Evolutionary conservation across 2,888 invertebrate species (phyloP), one percentile per base, ranked within the genome.

Genomic region (Sthenelais limicola): DNA sequence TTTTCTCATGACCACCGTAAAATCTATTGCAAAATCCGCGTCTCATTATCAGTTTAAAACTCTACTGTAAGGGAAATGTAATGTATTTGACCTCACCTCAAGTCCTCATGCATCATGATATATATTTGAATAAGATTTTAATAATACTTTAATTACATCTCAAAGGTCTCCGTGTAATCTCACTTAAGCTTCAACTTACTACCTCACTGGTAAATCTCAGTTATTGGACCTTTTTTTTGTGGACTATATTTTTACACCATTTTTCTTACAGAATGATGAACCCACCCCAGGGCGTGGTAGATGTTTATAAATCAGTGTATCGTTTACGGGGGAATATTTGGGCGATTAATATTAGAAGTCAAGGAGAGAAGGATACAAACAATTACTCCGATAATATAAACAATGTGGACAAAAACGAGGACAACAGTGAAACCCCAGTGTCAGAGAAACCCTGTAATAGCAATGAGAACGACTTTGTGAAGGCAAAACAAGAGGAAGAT

Each of bases 301-400:
- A 78, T 28, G 77, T 83, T n/a, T 82, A 82, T 58, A 73, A 78
- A 28, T 77, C 80, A 66, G 83, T 85, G 47, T 85, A 84, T 77
- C 79, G 81, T 30, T 71, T 74, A n/a, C 69, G 77, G 30, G 58
- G 62, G 18, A 47, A 54, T 38, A 51, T 77, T 28, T 77, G 77
- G 77, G 33, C 75, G 28, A n/a, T 38, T 35, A 38, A 69, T 21
- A 38, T 49, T 12, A 30, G 32, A 38, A 26, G 18, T 15, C 38
- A 26, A 5, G 38, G 43, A 47, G 70, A 38, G 15, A 24, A 69
- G 15, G 32, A 7, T 24, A 7, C 1, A 0, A 5, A 33, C 2
- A 35, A 33, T 15, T 26, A 70, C 12, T 54, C 35, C 24, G 54
- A 56, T 3, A 54, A 54, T 24, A 30, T 15, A 21, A 68, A 51